Evolutionary conservation across 2,888 invertebrate genomes (phyloP).

Genomic region (Trichacis sp.): DNA sequence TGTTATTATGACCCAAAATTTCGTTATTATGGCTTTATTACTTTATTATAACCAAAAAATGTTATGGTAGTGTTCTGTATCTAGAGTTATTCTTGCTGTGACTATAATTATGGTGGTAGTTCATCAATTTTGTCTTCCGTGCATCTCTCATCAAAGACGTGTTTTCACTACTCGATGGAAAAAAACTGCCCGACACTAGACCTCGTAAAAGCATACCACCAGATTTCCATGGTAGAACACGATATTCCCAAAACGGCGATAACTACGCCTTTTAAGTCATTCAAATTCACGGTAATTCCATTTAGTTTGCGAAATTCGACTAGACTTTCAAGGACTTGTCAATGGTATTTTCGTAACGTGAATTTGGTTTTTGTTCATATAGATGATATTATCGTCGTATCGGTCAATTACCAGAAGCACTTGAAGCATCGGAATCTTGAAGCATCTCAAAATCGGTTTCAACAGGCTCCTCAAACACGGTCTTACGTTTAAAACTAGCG

Average conservation of each 20-base stretch:
- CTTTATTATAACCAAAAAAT: too few species aligned
- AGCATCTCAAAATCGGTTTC: too few species aligned
- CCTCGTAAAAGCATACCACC: not conserved
- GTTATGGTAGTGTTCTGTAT: too few species aligned
- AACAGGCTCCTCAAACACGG: not conserved
- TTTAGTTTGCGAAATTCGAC: too few species aligned
- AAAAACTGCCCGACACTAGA: not conserved
- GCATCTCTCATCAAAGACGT: not conserved
- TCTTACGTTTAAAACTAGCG: not conserved
- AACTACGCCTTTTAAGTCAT: too few species aligned
- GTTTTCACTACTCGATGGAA: not conserved
- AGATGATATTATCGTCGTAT: not conserved
- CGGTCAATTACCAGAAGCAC: not conserved
- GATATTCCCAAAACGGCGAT: not conserved
- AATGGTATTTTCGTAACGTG: not conserved
- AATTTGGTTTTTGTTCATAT: constrained; percentile 29
- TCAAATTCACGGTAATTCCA: too few species aligned
- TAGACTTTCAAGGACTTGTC: too few species aligned
- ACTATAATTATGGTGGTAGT: too few species aligned
- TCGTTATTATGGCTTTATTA: too few species aligned
- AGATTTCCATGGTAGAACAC: not conserved
- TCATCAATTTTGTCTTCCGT: too few species aligned
- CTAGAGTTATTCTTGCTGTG: too few species aligned
- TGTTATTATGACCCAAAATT: too few species aligned
- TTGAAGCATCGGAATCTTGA: not conserved